phyloP scores from a whole-genome alignment of 2,888 invertebrate genomes.

The Aelia acuminata region DNA sequence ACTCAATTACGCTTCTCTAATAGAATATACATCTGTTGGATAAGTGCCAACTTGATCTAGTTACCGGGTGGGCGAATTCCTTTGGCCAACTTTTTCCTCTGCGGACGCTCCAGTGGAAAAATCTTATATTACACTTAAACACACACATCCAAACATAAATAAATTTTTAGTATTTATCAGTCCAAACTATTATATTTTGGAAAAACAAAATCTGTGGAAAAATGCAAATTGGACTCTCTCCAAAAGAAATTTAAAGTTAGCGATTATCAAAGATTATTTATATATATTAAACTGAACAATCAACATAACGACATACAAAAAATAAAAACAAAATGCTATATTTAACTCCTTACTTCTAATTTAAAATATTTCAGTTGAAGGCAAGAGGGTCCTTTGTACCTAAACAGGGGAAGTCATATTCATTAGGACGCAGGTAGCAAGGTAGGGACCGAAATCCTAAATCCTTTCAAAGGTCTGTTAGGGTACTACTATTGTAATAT shows the following conservation, averaged over 20 bases:
- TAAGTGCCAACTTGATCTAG: slow-evolving; percentile 1
- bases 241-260: no score
- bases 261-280: no score
- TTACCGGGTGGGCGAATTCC: background rate
- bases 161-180: no score
- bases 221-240: no score
- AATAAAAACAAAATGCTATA: no score
- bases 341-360: no score
- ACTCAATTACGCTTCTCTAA: slow-evolving; percentile 27
- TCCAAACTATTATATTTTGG: no score
- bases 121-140: background rate
- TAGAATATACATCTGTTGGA: slow-evolving; percentile 51
- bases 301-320: no score
- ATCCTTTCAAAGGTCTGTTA: background rate
- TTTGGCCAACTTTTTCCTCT: slow-evolving; percentile 28
- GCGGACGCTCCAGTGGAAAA: background rate
- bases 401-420: background rate
- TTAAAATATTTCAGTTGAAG: background rate
- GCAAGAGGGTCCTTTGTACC: background rate
- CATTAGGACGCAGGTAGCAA: background rate
- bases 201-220: no score
- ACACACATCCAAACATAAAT: no score
- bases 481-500: background rate
- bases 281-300: no score
- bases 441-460: background rate